Evolutionary conservation across 2,888 invertebrate species (phyloP), one percentile per base, ranked within the genome.

Genomic region (Amphiduros pacificus): DNA sequence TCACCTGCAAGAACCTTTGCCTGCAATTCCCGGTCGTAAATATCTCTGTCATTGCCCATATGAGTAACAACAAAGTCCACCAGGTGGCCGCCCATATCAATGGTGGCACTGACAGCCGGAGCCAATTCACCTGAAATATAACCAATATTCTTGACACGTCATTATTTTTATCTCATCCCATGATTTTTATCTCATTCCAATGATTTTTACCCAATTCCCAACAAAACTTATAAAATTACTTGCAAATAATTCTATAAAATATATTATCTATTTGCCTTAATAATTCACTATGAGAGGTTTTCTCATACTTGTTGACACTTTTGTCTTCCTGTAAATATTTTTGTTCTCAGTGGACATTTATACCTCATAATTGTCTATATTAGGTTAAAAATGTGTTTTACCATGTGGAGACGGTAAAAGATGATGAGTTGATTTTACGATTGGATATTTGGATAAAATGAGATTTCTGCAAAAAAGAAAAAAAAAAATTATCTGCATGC

Each of bases 11-110:
- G 73, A 60, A 73, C 74, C 60, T 75, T 66, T 0, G 82, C 77
- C 70, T 83, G 82, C 24, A 81, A 71, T 61, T 78, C 69, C 27
- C 82, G 67, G 68, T 83, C 83, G n/a, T 80, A 61, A n/a, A 64
- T 66, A 64, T 83, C 83, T 17, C 79, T 64, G 63, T 83, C 82
- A 66, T 83, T 83, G 48, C 83, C 83, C 82, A 83, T 83, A 70
- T 83, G 83, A 49, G 80, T 81, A n/a, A 80, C 78, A 49, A 83
- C 77, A 69, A 82, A 77, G 64, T 81, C 80, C 20, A 82, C 78
- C n/a, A 76, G 68, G 48, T 67, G 70, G 4, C 81, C 81, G 20
- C 74, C 73, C 32, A 80, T 71, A 67, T 82, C 79, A 17, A 83
- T 65, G 3, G 80, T 81, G 24, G 82, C 82, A n/a, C 80, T 76